These are phyloP conservation scores for Muraenolepis orangiensis DNA, from an alignment of 2,797 vertebrate species.

Conservation along the genomic window DNA sequence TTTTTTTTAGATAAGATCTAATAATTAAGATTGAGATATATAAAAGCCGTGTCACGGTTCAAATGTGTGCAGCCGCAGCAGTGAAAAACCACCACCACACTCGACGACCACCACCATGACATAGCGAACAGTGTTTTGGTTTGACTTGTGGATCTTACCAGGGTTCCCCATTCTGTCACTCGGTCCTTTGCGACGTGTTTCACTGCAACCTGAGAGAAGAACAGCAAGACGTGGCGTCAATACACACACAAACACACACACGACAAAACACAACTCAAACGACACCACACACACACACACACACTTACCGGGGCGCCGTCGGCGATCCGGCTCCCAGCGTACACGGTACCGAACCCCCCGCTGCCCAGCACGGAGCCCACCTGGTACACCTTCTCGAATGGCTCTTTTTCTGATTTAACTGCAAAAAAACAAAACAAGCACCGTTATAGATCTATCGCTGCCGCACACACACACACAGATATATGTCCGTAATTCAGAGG, in stretches of 20 bases:
- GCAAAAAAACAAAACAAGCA: conserved; percentile 21
- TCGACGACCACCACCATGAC: no score
- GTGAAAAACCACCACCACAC: no score
- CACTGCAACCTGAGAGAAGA: conserved; percentile 82
- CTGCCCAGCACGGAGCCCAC: conserved; percentile 92
- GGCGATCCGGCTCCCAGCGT: conserved; percentile 85
- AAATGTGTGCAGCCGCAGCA: no score
- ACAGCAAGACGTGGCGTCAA: neutral
- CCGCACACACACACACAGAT: neutral
- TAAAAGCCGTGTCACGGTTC: neutral
- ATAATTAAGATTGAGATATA: neutral
- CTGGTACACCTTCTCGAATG: conserved; percentile 91
- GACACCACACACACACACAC: no score
- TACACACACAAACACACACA: neutral
- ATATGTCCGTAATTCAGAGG: no score
- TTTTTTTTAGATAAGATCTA: neutral
- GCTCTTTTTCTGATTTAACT: conserved; percentile 90
- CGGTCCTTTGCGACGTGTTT: conserved; percentile 92
- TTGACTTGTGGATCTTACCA: conserved; percentile 79
- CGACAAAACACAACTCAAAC: neutral
- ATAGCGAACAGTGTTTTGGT: no score
- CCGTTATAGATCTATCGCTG: neutral
- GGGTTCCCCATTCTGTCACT: conserved; percentile 89
- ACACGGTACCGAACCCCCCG: conserved; percentile 93
- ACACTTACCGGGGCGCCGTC: conserved; percentile 90